phyloP scores from a whole-genome alignment of 64 coral and sea anemone species.

The Montipora cactus region DNA sequence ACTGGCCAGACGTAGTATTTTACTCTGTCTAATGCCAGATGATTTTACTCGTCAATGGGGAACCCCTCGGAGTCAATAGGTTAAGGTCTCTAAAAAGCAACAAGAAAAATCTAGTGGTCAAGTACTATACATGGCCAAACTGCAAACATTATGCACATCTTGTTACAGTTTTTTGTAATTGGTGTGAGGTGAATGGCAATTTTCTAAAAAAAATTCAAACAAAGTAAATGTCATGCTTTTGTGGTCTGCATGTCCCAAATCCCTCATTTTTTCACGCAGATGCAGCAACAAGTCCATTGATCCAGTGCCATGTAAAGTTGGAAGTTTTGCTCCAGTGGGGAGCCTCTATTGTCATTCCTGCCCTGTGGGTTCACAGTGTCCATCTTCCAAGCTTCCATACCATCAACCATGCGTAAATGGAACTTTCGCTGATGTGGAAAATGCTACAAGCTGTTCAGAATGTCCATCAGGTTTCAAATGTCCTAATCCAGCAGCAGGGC shows the following conservation, averaged over 20 bases:
- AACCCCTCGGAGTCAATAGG: too few species aligned
- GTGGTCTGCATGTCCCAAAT: background rate
- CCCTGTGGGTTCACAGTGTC: slow-evolving; percentile 73
- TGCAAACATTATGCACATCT: too few species aligned
- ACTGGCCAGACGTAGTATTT: too few species aligned
- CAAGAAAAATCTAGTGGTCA: too few species aligned
- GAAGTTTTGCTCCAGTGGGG: slow-evolving; percentile 59
- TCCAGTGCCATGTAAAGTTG: slow-evolving; percentile 44
- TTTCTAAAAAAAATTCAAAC: too few species aligned
- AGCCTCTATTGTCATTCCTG: slow-evolving; percentile 59
- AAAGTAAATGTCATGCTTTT: too few species aligned
- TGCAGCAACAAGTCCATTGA: slow-evolving; percentile 35
- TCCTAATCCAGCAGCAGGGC: slow-evolving; percentile 52
- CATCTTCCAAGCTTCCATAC: slow-evolving; percentile 43
- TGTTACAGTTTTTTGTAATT: too few species aligned
- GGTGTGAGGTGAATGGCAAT: background rate
- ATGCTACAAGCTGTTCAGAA: slow-evolving; percentile 61
- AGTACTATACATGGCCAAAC: too few species aligned
- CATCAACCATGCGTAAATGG: slow-evolving; percentile 76
- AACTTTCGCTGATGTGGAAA: slow-evolving; percentile 42
- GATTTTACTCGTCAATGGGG: too few species aligned
- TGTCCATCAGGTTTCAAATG: slow-evolving; percentile 77
- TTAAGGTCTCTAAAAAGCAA: too few species aligned
- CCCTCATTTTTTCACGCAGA: slow-evolving; percentile 2
- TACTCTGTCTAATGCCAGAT: too few species aligned